Percentiles rank a stretch among this genome's conserved stretches.
These are phyloP conservation scores for Gobio gobio DNA, from an alignment of 2,113 vertebrate species.

Conservation along the genomic window DNA sequence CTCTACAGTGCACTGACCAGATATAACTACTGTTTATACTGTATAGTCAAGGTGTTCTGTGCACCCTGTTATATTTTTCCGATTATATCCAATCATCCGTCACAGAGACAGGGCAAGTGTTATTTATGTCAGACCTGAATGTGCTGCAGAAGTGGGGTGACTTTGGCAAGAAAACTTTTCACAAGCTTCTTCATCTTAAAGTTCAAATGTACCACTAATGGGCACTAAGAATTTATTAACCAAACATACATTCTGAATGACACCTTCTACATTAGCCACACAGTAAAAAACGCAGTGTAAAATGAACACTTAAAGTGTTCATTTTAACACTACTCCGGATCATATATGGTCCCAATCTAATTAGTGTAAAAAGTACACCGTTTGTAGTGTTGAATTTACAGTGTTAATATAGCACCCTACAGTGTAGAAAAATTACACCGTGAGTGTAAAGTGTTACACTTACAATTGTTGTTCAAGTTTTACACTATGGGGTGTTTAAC, in stretches of 20 bases:
- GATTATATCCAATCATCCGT: slow-evolving; percentile 45
- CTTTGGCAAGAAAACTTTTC: slow-evolving; percentile 46
- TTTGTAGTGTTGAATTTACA: too few species aligned
- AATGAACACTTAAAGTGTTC: too few species aligned
- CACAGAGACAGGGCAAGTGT: slow-evolving; percentile 44
- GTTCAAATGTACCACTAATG: not conserved
- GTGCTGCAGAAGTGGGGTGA: slow-evolving; percentile 53
- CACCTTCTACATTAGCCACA: not conserved
- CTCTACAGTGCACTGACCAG: not conserved
- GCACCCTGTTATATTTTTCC: slow-evolving; percentile 31
- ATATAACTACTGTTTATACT: slow-evolving; percentile 14
- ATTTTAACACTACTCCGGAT: too few species aligned
- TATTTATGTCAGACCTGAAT: slow-evolving; percentile 37
- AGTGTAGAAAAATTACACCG: too few species aligned
- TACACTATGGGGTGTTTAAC: too few species aligned
- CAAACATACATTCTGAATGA: not conserved
- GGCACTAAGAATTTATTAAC: too few species aligned
- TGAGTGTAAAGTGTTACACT: too few species aligned
- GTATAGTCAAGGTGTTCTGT: slow-evolving; percentile 34
- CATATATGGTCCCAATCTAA: too few species aligned
- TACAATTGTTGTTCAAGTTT: too few species aligned
- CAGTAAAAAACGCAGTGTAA: too few species aligned
- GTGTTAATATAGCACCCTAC: too few species aligned
- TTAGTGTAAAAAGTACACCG: too few species aligned
- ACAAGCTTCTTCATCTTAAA: slow-evolving; percentile 1